Evolutionary conservation across 2,797 vertebrate genomes (phyloP).

Genomic region (Chrysocyon brachyurus): DNA sequence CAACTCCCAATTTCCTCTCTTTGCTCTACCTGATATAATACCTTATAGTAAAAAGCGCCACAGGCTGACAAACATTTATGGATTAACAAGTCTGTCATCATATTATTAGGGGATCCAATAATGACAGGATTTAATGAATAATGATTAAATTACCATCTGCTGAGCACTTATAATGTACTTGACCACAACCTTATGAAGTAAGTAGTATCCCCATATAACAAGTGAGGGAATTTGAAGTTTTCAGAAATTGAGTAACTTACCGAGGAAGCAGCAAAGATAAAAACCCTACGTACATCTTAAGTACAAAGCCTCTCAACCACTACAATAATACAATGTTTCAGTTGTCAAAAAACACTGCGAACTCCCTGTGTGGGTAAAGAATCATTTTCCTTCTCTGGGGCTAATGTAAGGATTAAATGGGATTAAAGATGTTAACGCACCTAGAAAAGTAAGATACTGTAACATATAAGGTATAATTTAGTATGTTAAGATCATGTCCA

Average conservation of each 20-base stretch:
- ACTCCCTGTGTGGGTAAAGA: background rate
- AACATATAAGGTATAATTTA: constrained; percentile 54
- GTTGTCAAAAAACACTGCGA: background rate
- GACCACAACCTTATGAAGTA: background rate
- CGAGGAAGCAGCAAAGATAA: constrained; percentile 5
- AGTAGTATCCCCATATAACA: background rate
- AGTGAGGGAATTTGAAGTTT: constrained; percentile 43
- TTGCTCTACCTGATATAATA: background rate
- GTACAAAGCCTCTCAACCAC: constrained; percentile 1
- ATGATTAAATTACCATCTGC: constrained; percentile 38
- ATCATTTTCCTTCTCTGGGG: background rate
- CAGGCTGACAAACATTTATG: background rate
- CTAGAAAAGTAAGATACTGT: constrained; percentile 32
- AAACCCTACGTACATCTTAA: background rate
- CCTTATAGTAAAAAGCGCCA: background rate
- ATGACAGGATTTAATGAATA: constrained; percentile 20
- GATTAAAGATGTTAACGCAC: constrained; percentile 18
- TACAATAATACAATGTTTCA: background rate
- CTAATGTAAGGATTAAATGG: background rate
- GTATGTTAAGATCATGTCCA: background rate
- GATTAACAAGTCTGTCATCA: background rate
- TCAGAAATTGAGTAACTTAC: constrained; percentile 37
- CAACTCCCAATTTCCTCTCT: background rate
- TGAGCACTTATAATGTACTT: background rate
- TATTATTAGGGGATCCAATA: background rate